Evolutionary conservation across 2,888 invertebrate genomes (phyloP), one percentile per base, ranked within the genome.

Genomic region (Habrosyne pyritoides): DNA sequence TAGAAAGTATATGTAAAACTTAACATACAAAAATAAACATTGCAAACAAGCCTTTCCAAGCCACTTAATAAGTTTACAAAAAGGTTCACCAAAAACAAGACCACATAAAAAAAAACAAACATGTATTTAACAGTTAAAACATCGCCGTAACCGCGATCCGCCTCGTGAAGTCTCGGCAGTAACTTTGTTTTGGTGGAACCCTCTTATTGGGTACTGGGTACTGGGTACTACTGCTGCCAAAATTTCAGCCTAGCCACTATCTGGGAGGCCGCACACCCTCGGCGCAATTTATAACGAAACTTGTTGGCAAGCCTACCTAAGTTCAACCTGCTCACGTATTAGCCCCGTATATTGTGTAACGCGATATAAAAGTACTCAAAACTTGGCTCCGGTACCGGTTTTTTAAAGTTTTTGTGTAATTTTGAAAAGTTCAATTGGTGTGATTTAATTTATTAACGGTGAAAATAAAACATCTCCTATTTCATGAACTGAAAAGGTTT

Each of bases 281-380:
- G 52, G 47, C 60, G 73, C 78, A 77, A 83, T 83, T 83, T 84
- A 83, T 81, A 75, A 69, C 75, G 63, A 75, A 80, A 79, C 77
- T 80, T 82, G 79, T 71, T 81, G 82, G 77, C 82, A 81, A 55
- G 73, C 77, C 77, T 75, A 73, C 75, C 76, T 67, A 69, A 66
- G 64, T 60, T 63, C 67, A 62, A 69, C 68, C 69, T 68, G 69
- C 64, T 50, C 50, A 69, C 60, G 61, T 68, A 71, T 69, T 69
- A 69, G 64, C 66, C 59, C 47, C 36, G 47, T 55, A 60, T 62
- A 54, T 28, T 59, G 60, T 60, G 61, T 54, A 57, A 61, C 53
- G 52, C 59, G 62, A 64, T 67, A 64, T 66, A 68, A 69, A 67
- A 67, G 59, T 64, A 60, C 55, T 68, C 63, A 60, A 56, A 57